Conservation (phyloP, 1,140 invertebrate genomes). For the Drosophila burlai region DNA sequence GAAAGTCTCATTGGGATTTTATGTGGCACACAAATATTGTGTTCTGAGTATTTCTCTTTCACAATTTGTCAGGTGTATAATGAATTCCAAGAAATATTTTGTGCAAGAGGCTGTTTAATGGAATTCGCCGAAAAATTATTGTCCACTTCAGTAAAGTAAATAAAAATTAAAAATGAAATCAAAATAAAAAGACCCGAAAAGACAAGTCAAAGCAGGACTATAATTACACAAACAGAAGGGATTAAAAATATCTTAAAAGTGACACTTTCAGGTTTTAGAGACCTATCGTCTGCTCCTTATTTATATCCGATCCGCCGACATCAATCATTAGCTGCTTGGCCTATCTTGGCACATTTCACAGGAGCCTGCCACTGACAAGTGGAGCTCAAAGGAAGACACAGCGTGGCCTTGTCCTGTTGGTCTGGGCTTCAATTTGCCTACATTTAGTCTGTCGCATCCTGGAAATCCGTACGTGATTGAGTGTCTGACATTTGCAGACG, state of each 20-base stretch:
- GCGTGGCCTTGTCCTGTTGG: conserved; percentile 19
- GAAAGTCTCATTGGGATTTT: conserved; percentile 9
- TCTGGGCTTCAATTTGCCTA: conserved; percentile 21
- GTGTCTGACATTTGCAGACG: conserved; percentile 61
- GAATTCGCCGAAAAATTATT: conserved; percentile 38
- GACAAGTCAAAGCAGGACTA: no score
- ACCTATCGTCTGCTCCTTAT: neutral
- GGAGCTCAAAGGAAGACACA: conserved; percentile 11
- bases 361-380: conserved; percentile 10
- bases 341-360: conserved; percentile 11
- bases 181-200: neutral
- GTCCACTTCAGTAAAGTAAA: conserved; percentile 7
- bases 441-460: conserved; percentile 23
- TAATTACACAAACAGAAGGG: no score
- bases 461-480: conserved; percentile 57
- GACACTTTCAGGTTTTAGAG: neutral
- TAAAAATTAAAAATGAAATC: neutral
- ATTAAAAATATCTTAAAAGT: neutral
- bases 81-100: conserved; percentile 30
- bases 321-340: conserved; percentile 30
- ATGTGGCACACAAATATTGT: conserved; percentile 6
- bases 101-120: conserved; percentile 20
- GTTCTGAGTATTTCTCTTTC: conserved; percentile 43
- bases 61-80: conserved; percentile 57
- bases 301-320: conserved; percentile 13